Evolutionary conservation across 2,797 vertebrate species (phyloP).

Genomic region (Bradypodion ventrale): DNA sequence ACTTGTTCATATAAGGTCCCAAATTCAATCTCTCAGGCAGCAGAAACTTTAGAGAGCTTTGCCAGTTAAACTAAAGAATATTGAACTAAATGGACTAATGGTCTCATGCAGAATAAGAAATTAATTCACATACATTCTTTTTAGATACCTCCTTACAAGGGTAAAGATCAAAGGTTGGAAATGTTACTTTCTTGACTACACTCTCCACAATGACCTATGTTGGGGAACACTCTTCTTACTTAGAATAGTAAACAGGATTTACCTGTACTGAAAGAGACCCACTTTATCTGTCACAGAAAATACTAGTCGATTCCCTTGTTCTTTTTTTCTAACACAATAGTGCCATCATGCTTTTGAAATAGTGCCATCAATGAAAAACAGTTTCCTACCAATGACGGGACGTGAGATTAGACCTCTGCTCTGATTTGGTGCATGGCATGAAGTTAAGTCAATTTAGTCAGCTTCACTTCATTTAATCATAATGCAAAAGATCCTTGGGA

Average conservation of each 20-base stretch:
- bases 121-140: not conserved
- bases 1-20: not conserved
- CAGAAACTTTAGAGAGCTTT: not conserved
- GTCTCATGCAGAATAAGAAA: not conserved
- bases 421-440: not conserved
- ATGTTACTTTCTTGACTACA: no score
- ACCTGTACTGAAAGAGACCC: not conserved
- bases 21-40: not conserved
- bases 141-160: not conserved
- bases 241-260: not conserved
- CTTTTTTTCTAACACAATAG: not conserved
- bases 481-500: rapidly evolving
- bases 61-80: no score
- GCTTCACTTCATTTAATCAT: not conserved
- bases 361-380: not conserved
- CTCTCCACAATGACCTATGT: no score
- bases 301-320: not conserved
- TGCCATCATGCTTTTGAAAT: not conserved
- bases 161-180: no score
- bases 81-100: not conserved
- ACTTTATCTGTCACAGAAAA: not conserved
- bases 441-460: not conserved
- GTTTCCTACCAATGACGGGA: not conserved
- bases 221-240: not conserved
- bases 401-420: not conserved